Evolutionary conservation across 2,888 invertebrate species (phyloP), one percentile per base, ranked within the genome.

Genomic region (Abrostola tripartita): DNA sequence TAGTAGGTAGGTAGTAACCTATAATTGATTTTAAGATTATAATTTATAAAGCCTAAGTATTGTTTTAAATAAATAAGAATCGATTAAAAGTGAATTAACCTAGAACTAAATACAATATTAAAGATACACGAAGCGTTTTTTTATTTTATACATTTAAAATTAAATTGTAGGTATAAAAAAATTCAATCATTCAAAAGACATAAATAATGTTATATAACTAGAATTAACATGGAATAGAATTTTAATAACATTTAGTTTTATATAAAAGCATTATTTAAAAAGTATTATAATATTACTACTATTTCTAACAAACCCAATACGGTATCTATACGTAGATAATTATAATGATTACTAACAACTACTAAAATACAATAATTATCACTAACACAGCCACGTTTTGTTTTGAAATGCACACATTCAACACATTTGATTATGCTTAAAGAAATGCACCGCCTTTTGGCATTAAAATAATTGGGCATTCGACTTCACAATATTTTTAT

Each of bases 301-400:
- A n/a, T 50, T 10, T 50, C 50, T 50, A 50, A 50, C 1, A 12
- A 50, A 50, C n/a, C 36, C 10, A 36, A 36, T 42, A 56, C 42
- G 50, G 53, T 66, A 66, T 57, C 35, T 65, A 67, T n/a, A 10
- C 53, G 60, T 65, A 72, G 60, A 41, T 49, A 24, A 24, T 24
- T 24, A 24, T 59, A 54, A 59, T 12, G 14, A 35, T 57, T 24
- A 12, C 12, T 56, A 59, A 65, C 57, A 58, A 79, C 65, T 74
- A 76, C 70, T 73, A 78, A 65, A 71, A 67, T 63, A 61, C 36
- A 67, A 37, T 60, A 67, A 52, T 75, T 81, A 82, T 61, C 24
- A 58, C 86, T 87, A 89, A 83, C 90, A 90, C 90, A 90, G 90
- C 90, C 90, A 88, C 86, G 80, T 84, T 85, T 85, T 79, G 66